phyloP scores from a whole-genome alignment of 2,113 vertebrate species.

The Lichenostomus cassidix region DNA sequence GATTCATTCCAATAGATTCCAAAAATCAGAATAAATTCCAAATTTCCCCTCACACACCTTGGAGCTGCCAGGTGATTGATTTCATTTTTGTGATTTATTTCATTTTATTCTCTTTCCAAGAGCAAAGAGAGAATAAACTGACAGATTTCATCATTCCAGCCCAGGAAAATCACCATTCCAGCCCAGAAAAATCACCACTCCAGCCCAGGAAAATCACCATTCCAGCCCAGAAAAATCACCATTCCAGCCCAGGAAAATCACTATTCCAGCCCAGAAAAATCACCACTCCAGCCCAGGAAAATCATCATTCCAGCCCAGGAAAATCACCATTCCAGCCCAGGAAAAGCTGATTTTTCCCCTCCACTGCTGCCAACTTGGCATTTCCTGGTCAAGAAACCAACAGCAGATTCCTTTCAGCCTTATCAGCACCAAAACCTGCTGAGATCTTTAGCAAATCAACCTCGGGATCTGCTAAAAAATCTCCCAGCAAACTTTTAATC shows the following conservation, averaged over 20 bases:
- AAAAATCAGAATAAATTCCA: not conserved
- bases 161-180: too few species aligned
- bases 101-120: too few species aligned
- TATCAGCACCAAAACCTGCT: not conserved
- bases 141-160: too few species aligned
- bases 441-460: not conserved
- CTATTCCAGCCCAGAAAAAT: too few species aligned
- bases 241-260: too few species aligned
- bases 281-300: too few species aligned
- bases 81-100: not conserved
- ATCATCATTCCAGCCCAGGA: too few species aligned
- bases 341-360: not conserved
- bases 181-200: not conserved
- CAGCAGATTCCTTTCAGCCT: not conserved
- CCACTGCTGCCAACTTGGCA: not conserved
- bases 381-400: not conserved
- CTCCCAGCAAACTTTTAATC: not conserved
- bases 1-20: too few species aligned
- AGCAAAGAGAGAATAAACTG: too few species aligned
- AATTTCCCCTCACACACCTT: not conserved
- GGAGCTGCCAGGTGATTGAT: not conserved
- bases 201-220: too few species aligned
- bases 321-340: not conserved
- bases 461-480: not conserved
- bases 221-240: too few species aligned